A percentile compares a stretch with the other conserved stretches of the same genome.
Evolutionary conservation across 2,113 vertebrate genomes (phyloP).

Genomic region (Bostrychus sinensis): DNA sequence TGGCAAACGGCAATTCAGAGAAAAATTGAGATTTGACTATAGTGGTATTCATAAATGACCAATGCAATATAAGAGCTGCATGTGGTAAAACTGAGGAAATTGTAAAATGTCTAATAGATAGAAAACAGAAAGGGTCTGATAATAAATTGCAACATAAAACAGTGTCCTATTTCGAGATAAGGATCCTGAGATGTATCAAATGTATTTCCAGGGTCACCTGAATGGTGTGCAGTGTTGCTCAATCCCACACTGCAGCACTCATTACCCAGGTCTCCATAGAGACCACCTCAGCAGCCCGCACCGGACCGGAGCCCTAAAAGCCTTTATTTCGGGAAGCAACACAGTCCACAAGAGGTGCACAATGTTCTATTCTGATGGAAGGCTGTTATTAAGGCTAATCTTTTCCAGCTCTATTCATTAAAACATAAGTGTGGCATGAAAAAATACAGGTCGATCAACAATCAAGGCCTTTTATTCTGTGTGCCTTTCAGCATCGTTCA

Average conservation of each 20-base stretch:
- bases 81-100: constrained; percentile 4
- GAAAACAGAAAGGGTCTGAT: neutral
- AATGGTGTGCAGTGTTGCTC: constrained; percentile 54
- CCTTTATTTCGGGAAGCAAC: constrained; percentile 62
- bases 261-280: constrained; percentile 82
- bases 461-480: constrained; percentile 27
- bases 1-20: constrained; percentile 38
- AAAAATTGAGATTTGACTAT: constrained; percentile 41
- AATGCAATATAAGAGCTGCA: constrained; percentile 5
- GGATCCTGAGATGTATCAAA: constrained; percentile 25
- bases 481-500: neutral
- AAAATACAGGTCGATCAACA: constrained; percentile 26
- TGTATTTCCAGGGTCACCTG: constrained; percentile 71
- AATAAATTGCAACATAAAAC: neutral
- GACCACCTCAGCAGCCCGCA: constrained; percentile 73
- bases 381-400: constrained; percentile 35
- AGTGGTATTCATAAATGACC: constrained; percentile 31
- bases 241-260: constrained; percentile 68
- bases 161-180: neutral
- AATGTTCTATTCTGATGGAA: constrained; percentile 27
- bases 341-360: constrained; percentile 39
- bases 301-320: constrained; percentile 69
- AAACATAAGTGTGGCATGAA: constrained; percentile 31
- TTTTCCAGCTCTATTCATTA: constrained; percentile 25
- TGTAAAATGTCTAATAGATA: neutral